Evolutionary conservation across 2,113 vertebrate genomes (phyloP).

Genomic region (Chelonoidis abingdonii): DNA sequence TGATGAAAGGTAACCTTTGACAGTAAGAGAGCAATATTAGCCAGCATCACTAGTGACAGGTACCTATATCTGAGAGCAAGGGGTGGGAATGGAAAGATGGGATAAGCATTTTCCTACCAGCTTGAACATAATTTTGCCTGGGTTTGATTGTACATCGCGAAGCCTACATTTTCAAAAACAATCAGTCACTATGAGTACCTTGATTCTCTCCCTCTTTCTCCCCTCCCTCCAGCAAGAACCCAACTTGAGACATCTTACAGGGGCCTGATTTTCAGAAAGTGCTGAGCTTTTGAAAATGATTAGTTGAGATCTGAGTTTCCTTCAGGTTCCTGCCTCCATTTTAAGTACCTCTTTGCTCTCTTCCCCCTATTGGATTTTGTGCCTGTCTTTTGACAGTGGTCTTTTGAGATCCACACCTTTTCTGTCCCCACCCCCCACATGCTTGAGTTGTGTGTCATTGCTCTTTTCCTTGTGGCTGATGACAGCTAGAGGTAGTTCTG

Average conservation of each 20-base stretch:
- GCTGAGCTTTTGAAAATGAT: neutral
- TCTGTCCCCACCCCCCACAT: neutral
- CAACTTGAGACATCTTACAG: neutral
- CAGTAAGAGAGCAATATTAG: neutral
- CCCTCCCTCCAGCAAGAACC: neutral
- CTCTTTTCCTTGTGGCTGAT: neutral
- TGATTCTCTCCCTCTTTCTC: neutral
- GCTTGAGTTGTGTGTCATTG: neutral
- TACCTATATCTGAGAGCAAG: neutral
- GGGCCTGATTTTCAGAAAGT: neutral
- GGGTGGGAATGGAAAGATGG: neutral
- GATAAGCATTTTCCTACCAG: neutral
- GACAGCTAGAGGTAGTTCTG: neutral
- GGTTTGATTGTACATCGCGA: neutral
- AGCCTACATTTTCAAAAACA: neutral
- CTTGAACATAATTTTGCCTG: neutral
- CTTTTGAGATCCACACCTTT: neutral
- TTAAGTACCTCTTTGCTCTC: neutral
- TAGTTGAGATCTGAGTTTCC: neutral
- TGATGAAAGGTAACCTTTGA: neutral
- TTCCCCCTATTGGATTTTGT: neutral
- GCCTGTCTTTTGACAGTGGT: neutral
- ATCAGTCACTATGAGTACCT: neutral
- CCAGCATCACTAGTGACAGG: neutral
- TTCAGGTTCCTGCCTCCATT: neutral